Evolutionary conservation across 53 echinoderm and acorn worm genomes (phyloP), one percentile per base, ranked within the genome.

Genomic region (Stichopus horrens): DNA sequence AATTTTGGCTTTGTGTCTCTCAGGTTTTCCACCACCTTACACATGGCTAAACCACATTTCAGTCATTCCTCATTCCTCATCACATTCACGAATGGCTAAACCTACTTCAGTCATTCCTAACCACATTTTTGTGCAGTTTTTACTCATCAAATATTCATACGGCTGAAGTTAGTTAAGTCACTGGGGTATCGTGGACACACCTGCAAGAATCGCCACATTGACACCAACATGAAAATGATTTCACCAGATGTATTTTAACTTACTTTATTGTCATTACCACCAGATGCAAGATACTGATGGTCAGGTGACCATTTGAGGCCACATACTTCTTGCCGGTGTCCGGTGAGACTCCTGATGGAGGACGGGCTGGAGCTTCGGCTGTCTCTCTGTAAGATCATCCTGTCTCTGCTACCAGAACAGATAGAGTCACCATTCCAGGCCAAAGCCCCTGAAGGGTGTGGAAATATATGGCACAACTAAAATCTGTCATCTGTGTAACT

Each of bases 231-330:
- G 37, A 37, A 37, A 37, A 37, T 37, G 37, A 37, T 37, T 37
- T 37, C 37, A 37, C 37, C 37, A 37, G 0, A 1, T 37, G 37
- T 37, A 1, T 65, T 67, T 51, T 54, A 37, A 55, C 90, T 58
- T 77, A 97, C 97, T 95, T 90, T 97, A 57, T 97, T 97, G 76
- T 97, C 97, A 56, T 97, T 97, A 55, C 97, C 97, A 9, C 97
- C 97, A 63, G 97, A 97, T 8, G 97, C 97, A n/a, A 97, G 89
- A 81, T 97, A 95, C 53, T 97, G 97, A 88, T 97, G 97, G 76
- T 97, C 97, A 68, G 97, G 97, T 58, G 97, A 97, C 97, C 97
- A 97, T 73, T 97, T 97, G n/a, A 97, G 91, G 16, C 97, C 97
- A 58, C 97, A 97, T 5, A 97, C 97, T 76, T 97, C 97, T 79